A percentile compares a stretch with the other conserved stretches of the same genome.
These are phyloP conservation scores for Recurvirostra avosetta DNA, from an alignment of 2,113 vertebrate species.

Conservation along the genomic window DNA sequence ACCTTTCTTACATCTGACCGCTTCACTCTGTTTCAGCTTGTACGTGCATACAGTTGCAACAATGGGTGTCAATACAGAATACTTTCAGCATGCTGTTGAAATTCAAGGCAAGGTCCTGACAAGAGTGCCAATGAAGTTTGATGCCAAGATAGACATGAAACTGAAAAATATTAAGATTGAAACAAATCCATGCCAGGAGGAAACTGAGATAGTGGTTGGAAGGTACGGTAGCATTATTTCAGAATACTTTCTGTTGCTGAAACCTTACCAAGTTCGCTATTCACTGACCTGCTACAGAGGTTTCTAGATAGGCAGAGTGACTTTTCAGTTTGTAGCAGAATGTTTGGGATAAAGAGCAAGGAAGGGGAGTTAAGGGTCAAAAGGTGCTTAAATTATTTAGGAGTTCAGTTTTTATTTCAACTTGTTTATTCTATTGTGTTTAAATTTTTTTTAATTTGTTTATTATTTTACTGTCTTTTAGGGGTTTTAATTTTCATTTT, in stretches of 20 bases:
- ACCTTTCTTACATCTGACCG: background rate
- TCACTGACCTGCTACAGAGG: background rate
- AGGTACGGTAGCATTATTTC: constrained; percentile 40
- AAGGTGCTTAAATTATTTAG: background rate
- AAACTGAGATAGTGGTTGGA: constrained; percentile 65
- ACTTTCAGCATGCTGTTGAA: constrained; percentile 76
- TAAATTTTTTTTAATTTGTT: background rate
- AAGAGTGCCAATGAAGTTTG: constrained; percentile 66
- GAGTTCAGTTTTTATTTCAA: background rate
- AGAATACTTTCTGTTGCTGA: background rate
- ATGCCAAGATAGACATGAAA: constrained; percentile 70
- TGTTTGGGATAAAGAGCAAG: background rate
- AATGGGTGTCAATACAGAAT: constrained; percentile 80
- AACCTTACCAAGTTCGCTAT: background rate
- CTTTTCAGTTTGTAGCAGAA: background rate
- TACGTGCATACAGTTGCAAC: constrained; percentile 69
- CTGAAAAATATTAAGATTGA: constrained; percentile 77
- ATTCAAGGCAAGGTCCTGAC: constrained; percentile 64
- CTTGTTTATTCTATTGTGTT: background rate
- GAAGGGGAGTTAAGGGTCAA: background rate
- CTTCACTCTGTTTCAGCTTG: constrained; percentile 59
- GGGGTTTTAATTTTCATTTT: background rate
- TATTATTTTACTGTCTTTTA: background rate
- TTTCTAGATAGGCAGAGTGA: background rate
- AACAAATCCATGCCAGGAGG: constrained; percentile 64